Conservation (phyloP, 2,797 vertebrate genomes). For the Tenualosa thibaudeaui region DNA sequence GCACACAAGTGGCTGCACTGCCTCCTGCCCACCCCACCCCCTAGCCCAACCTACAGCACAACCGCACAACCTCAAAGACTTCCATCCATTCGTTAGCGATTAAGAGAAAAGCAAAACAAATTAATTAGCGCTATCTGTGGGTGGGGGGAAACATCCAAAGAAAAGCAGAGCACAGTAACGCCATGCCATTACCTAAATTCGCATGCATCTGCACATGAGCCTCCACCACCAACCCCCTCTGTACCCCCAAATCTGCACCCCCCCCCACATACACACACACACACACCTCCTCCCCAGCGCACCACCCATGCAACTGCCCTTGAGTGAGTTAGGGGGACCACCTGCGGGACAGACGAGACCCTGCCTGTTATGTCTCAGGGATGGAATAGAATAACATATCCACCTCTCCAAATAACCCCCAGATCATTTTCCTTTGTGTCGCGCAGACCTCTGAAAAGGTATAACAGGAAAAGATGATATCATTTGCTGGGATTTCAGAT, state of each 20-base stretch:
- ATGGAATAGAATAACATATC: slow-evolving; percentile 88
- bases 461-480: slow-evolving; percentile 85
- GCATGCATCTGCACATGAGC: slow-evolving; percentile 78
- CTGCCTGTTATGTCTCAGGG: slow-evolving; percentile 87
- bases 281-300: slow-evolving; percentile 35
- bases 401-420: slow-evolving; percentile 92
- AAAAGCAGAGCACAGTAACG: slow-evolving; percentile 78
- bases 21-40: not conserved
- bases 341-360: slow-evolving; percentile 86
- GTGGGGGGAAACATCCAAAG: slow-evolving; percentile 67
- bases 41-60: too few relatives aligned
- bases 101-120: slow-evolving; percentile 84
- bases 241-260: slow-evolving; percentile 24
- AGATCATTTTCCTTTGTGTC: slow-evolving; percentile 81
- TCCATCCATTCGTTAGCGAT: slow-evolving; percentile 73
- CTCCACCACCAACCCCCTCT: slow-evolving; percentile 44
- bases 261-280: slow-evolving; percentile 43
- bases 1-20: slow-evolving; percentile 72
- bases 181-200: slow-evolving; percentile 81
- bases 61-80: slow-evolving; percentile 63
- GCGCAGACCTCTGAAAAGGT: slow-evolving; percentile 78
- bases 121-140: slow-evolving; percentile 86
- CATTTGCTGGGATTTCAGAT: slow-evolving; percentile 57
- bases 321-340: slow-evolving; percentile 85
- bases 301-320: slow-evolving; percentile 64